Evolutionary conservation across 2,888 invertebrate genomes (phyloP).

Genomic region (Deladenus siricidicola): DNA sequence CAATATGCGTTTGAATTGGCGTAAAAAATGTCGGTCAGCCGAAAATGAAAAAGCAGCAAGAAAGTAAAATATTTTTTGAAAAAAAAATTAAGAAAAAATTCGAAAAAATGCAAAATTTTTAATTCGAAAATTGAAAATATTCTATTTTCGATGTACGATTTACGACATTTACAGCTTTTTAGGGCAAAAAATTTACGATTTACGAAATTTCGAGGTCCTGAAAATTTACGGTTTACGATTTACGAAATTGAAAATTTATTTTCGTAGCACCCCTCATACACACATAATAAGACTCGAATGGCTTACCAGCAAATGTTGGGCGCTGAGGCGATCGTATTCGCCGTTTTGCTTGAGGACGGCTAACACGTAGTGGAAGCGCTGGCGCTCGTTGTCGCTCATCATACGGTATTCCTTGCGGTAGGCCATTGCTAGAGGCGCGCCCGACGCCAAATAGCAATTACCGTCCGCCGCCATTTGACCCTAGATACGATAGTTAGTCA

Average conservation of each 20-base stretch:
- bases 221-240: too few species aligned
- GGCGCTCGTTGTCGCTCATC: slow-evolving; percentile 51
- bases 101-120: too few species aligned
- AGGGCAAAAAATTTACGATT: neutral
- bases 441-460: slow-evolving; percentile 43
- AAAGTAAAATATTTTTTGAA: too few species aligned
- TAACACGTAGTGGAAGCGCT: slow-evolving; percentile 48
- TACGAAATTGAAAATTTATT: neutral
- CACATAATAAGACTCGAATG: neutral
- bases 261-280: neutral
- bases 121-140: too few species aligned
- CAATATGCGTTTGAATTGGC: too few species aligned
- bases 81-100: too few species aligned
- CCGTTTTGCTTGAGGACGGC: slow-evolving; percentile 47
- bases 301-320: slow-evolving; percentile 39
- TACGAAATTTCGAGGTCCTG: too few species aligned
- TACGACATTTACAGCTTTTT: neutral
- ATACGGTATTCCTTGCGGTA: slow-evolving; percentile 50
- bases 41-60: too few species aligned
- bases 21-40: too few species aligned
- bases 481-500: slow-evolving; percentile 12
- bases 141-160: too few species aligned
- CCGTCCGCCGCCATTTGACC: slow-evolving; percentile 42
- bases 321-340: slow-evolving; percentile 44
- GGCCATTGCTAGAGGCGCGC: slow-evolving; percentile 46